phyloP scores from a whole-genome alignment of 2,113 vertebrate genomes.

The Melanotaenia duboulayi region DNA sequence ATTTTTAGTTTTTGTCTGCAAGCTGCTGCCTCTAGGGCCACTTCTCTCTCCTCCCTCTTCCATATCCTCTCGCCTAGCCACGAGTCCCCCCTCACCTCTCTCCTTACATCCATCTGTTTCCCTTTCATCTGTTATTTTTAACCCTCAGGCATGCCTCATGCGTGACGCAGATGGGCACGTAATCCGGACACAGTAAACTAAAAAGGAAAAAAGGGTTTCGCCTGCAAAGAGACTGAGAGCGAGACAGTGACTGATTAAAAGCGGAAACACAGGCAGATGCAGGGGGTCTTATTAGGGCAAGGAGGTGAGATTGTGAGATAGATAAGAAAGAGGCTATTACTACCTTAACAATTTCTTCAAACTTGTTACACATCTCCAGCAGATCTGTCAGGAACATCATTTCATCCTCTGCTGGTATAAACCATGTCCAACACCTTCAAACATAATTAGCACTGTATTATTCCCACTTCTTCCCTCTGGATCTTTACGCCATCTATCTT shows the following conservation, averaged over 20 bases:
- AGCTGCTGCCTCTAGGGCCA: slow-evolving; percentile 16
- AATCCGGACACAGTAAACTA: slow-evolving; percentile 52
- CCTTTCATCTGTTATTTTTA: slow-evolving; percentile 83
- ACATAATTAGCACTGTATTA: slow-evolving; percentile 19
- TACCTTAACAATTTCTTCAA: slow-evolving; percentile 2
- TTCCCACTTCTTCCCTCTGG: slow-evolving; percentile 40
- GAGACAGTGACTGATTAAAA: slow-evolving; percentile 29
- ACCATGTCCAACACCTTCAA: slow-evolving; percentile 12
- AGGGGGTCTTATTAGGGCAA: slow-evolving; percentile 25
- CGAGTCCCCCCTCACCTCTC: slow-evolving; percentile 48
- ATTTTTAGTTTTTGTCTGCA: slow-evolving; percentile 12
- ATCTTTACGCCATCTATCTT: slow-evolving; percentile 45
- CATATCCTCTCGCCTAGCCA: slow-evolving; percentile 39
- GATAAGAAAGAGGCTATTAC: neutral
- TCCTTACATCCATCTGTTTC: slow-evolving; percentile 54
- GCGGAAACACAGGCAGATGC: slow-evolving; percentile 22
- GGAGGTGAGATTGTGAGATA: neutral
- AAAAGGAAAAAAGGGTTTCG: slow-evolving; percentile 44
- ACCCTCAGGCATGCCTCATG: slow-evolving; percentile 73
- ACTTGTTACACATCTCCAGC: slow-evolving; percentile 13
- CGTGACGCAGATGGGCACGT: slow-evolving; percentile 79
- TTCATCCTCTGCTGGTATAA: too few relatives aligned
- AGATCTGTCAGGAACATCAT: slow-evolving; percentile 22
- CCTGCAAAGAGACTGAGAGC: slow-evolving; percentile 16
- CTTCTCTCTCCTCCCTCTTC: slow-evolving; percentile 6